These are phyloP conservation scores for Rhabditoides inermis DNA, from an alignment of 2,888 invertebrate species.

Conservation along the genomic window DNA sequence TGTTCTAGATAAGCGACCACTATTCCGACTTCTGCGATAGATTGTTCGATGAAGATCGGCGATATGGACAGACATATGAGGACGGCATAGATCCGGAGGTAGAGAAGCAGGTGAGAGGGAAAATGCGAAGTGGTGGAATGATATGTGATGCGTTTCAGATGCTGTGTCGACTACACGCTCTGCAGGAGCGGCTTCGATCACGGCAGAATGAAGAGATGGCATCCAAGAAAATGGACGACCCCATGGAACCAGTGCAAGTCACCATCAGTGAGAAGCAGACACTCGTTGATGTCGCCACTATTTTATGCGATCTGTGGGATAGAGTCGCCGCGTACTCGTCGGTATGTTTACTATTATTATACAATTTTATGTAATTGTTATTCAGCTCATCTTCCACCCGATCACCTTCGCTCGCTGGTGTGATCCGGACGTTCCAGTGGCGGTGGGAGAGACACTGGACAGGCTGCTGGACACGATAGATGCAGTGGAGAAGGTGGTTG, in stretches of 20 bases:
- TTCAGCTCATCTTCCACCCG: slow-evolving; percentile 4
- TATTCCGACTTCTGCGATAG: slow-evolving; percentile 13
- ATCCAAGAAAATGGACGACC: too few relatives aligned
- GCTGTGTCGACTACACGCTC: too few relatives aligned
- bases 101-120: too few relatives aligned
- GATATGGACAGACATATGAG: too few relatives aligned
- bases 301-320: slow-evolving; percentile 33
- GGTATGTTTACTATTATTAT: slow-evolving; percentile 7
- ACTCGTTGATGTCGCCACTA: slow-evolving; percentile 11
- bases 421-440: background rate
- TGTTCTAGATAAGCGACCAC: too few relatives aligned
- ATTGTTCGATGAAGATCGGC: slow-evolving; percentile 21
- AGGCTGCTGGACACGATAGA: slow-evolving; percentile 1
- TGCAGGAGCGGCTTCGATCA: too few relatives aligned
- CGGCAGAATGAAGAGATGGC: too few relatives aligned
- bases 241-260: too few relatives aligned
- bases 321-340: slow-evolving; percentile 22
- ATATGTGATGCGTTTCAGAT: too few relatives aligned
- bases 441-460: background rate
- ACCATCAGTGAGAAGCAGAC: too few relatives aligned
- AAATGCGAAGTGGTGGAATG: too few relatives aligned
- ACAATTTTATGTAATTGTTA: background rate
- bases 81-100: too few relatives aligned
- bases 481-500: background rate
- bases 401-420: slow-evolving; percentile 2